phyloP scores from a whole-genome alignment of 37 sponge, comb jelly and placozoan species.

The Beroe ovata region DNA sequence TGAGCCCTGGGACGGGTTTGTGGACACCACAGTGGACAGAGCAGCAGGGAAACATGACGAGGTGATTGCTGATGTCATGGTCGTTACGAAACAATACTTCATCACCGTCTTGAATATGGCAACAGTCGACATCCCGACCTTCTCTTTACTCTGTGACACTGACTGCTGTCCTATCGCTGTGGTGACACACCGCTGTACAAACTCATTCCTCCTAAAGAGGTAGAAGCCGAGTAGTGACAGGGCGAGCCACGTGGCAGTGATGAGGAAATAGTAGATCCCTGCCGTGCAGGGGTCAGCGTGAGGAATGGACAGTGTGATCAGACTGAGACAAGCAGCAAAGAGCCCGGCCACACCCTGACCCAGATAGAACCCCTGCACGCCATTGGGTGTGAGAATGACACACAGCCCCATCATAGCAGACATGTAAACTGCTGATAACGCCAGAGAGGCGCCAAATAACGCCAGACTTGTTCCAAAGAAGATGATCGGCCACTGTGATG shows the following conservation, averaged over 20 bases:
- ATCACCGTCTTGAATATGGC: not conserved
- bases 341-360: slow-evolving; percentile 17
- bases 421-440: not conserved
- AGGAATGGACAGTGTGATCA: not conserved
- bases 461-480: not conserved
- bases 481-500: not conserved
- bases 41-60: not conserved
- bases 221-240: not conserved
- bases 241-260: not conserved
- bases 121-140: not conserved
- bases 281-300: not conserved
- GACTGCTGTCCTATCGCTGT: not conserved
- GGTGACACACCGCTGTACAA: not conserved
- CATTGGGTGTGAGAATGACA: not conserved
- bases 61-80: not conserved
- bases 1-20: not conserved
- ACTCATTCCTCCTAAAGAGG: not conserved
- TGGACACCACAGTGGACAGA: not conserved
- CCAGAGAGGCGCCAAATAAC: not conserved
- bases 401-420: slow-evolving; percentile 9
- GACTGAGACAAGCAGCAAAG: not conserved
- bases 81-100: not conserved
- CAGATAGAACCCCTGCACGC: not conserved
- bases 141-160: not conserved
- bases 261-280: not conserved